Evolutionary conservation across 2,888 invertebrate genomes (phyloP).

Genomic region (Leptura quadrifasciata): DNA sequence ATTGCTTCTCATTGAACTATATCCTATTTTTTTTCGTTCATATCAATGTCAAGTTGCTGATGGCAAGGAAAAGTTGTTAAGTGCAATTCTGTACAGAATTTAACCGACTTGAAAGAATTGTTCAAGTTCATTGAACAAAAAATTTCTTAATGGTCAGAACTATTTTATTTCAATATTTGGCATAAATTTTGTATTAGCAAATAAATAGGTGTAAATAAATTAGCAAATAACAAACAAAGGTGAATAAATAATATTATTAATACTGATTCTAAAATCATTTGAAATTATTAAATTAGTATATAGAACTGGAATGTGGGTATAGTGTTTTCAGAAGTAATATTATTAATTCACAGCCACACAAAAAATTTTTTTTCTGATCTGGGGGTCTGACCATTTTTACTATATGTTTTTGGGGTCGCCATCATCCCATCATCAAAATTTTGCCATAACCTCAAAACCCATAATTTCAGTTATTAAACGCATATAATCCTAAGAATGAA

Average conservation of each 20-base stretch:
- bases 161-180: not conserved
- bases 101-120: constrained; percentile 1
- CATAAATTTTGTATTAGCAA: not conserved
- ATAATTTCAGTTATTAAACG: too few species aligned
- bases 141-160: not conserved
- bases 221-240: not conserved
- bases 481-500: too few species aligned
- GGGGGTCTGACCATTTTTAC: too few species aligned
- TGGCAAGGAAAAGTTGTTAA: constrained; percentile 24
- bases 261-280: not conserved
- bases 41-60: constrained; percentile 23
- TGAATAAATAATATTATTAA: not conserved
- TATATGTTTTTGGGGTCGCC: too few species aligned
- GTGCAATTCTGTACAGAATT: not conserved
- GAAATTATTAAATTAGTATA: not conserved
- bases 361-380: too few species aligned
- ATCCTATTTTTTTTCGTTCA: constrained; percentile 8
- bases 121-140: constrained; percentile 19
- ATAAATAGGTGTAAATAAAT: too few species aligned
- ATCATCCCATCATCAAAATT: too few species aligned
- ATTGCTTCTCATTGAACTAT: constrained; percentile 14
- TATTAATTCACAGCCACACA: too few species aligned
- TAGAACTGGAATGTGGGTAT: too few species aligned
- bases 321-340: too few species aligned
- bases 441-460: too few species aligned